phyloP scores from a whole-genome alignment of 1,140 invertebrate genomes.

The Drosophila pseudoananassae region DNA sequence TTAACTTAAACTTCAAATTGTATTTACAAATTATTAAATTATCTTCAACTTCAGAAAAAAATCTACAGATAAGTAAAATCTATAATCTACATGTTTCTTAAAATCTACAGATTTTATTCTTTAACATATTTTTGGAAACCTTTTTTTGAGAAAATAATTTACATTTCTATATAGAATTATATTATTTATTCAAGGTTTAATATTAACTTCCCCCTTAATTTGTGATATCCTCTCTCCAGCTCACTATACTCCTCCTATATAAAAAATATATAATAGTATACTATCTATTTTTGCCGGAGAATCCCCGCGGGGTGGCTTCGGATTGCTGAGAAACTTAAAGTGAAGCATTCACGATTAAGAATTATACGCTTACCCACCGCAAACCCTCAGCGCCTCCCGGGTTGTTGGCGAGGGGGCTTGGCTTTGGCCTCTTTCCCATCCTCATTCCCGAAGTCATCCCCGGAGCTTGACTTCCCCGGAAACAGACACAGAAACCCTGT shows the following conservation, averaged over 20 bases:
- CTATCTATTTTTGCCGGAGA: slow-evolving; percentile 28
- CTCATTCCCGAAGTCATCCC: background rate
- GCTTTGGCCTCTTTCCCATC: slow-evolving; percentile 9
- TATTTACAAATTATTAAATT: too few species aligned
- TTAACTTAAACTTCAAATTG: too few species aligned
- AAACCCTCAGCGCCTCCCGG: slow-evolving; percentile 67
- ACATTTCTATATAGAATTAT: background rate
- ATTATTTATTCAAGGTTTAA: background rate
- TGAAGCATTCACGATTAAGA: slow-evolving; percentile 79
- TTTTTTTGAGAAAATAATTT: too few species aligned
- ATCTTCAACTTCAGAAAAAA: too few species aligned
- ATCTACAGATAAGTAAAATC: too few species aligned
- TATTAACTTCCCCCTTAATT: background rate
- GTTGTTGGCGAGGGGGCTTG: slow-evolving; percentile 37
- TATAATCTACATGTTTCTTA: too few species aligned
- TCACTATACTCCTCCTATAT: slow-evolving; percentile 14
- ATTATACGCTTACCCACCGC: slow-evolving; percentile 83
- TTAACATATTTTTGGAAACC: too few species aligned
- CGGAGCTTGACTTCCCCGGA: background rate
- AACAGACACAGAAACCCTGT: slow-evolving; percentile 17
- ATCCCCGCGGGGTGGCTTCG: slow-evolving; percentile 26
- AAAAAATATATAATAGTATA: slow-evolving; percentile 14
- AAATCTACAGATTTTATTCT: too few species aligned
- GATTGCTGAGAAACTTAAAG: slow-evolving; percentile 58
- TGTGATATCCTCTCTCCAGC: background rate